phyloP scores from a whole-genome alignment of 2,113 vertebrate species.

The Entomyzon cyanotis region DNA sequence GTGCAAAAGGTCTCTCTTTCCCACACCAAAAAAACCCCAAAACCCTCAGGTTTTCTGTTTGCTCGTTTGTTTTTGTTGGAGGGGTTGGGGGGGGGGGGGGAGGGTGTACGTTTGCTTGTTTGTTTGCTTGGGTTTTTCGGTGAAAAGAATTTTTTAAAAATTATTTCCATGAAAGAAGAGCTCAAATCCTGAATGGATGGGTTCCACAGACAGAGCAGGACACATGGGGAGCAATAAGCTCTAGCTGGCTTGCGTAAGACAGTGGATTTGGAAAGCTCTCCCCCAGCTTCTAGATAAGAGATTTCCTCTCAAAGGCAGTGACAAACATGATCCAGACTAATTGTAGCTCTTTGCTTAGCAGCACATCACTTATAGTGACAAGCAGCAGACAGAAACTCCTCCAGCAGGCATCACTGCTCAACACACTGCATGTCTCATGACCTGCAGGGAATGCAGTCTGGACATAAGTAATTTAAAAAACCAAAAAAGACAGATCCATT shows the following conservation, averaged over 20 bases:
- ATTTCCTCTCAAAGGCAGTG: neutral
- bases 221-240: neutral
- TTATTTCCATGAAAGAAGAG: neutral
- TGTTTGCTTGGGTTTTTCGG: neutral
- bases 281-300: constrained; percentile 36
- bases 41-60: too few relatives aligned
- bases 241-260: neutral
- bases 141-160: neutral
- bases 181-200: neutral
- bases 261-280: constrained; percentile 48
- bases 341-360: constrained; percentile 1
- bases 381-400: neutral
- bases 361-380: constrained; percentile 38
- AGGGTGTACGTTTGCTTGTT: neutral
- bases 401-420: constrained; percentile 6
- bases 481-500: neutral
- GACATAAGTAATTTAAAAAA: neutral
- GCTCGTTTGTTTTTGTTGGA: neutral
- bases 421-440: neutral
- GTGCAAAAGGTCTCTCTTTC: neutral
- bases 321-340: constrained; percentile 15
- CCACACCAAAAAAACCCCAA: neutral
- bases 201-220: constrained; percentile 6
- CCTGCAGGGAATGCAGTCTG: neutral
- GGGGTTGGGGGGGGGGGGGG: neutral